phyloP scores from a whole-genome alignment of 2,888 invertebrate genomes.

The Nezara viridula region DNA sequence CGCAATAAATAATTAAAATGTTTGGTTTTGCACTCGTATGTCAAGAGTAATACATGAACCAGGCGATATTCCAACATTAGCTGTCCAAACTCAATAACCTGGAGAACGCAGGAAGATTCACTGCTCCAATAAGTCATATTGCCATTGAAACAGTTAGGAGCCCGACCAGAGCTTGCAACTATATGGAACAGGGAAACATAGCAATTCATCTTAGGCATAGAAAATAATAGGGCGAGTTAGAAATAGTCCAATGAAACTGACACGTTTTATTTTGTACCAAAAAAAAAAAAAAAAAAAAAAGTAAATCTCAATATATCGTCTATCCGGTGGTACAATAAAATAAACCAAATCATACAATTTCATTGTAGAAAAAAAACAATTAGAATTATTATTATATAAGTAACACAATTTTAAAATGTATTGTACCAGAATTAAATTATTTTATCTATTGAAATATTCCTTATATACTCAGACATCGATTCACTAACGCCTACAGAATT shows the following conservation, averaged over 20 bases:
- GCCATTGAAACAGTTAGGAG: background rate
- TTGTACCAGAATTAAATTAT: too few species aligned
- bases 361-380: too few species aligned
- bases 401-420: too few species aligned
- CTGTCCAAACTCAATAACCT: conserved; percentile 20
- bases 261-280: background rate
- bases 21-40: background rate
- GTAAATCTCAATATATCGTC: too few species aligned
- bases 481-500: too few species aligned
- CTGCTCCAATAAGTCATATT: background rate
- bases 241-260: too few species aligned
- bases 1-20: background rate
- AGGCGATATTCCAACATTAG: background rate
- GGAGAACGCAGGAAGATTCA: background rate
- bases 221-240: background rate
- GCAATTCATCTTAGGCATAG: background rate
- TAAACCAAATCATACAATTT: too few species aligned
- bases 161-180: background rate
- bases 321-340: too few species aligned
- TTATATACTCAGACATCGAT: too few species aligned
- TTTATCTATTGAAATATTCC: too few species aligned
- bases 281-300: too few species aligned
- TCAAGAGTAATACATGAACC: background rate
- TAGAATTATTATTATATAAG: too few species aligned
- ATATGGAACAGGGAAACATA: background rate